Evolutionary conservation across 2,113 vertebrate genomes (phyloP), one percentile per base, ranked within the genome.

Genomic region (Lasiurus cinereus): DNA sequence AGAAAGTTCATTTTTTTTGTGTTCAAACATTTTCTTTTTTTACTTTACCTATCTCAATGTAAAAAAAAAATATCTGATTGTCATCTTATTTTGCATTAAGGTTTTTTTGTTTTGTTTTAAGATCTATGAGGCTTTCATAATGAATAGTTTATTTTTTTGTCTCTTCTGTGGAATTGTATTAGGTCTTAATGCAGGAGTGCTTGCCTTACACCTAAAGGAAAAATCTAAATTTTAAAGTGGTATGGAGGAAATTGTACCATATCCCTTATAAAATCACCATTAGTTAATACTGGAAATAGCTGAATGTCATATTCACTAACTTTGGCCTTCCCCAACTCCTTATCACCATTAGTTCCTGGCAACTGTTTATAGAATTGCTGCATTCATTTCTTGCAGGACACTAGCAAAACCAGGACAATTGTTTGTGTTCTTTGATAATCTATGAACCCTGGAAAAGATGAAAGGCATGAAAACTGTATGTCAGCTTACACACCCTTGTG

Each of bases 401-500:
- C 13, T 54, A 92, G 52, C 22, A n/a, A 95, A 80, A 54, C 3
- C 39, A 13, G n/a, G 39, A n/a, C 7, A 66, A 67, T 33, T 72
- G 2, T 59, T 77, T 90, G 52, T 36, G 8, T 76, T 83, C 48
- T 91, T 94, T 83, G 52, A 62, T 84, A 39, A 52, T 18, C 21
- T 92, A 43, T 29, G 19, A 67, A 95, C 83, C 46, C 36, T 93
- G 29, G 89, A 39, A 67, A 79, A 96, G 33, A 56, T n/a, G 39
- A 79, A 6, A 89, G 3, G 1, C n/a, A 2, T 77, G 52, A 79
- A 87, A 89, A 91, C 86, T 18, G 10, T 15, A n/a, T 12, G 6
- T 46, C n/a, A 82, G 7, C 4, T 79, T 54, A 72, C 27, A 8
- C 3, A 64, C 6, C 50, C 31, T 2, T 69, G 15, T 78, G 15